Evolutionary conservation across 2,113 vertebrate genomes (phyloP), one percentile per base, ranked within the genome.

Genomic region (Ameiurus melas): DNA sequence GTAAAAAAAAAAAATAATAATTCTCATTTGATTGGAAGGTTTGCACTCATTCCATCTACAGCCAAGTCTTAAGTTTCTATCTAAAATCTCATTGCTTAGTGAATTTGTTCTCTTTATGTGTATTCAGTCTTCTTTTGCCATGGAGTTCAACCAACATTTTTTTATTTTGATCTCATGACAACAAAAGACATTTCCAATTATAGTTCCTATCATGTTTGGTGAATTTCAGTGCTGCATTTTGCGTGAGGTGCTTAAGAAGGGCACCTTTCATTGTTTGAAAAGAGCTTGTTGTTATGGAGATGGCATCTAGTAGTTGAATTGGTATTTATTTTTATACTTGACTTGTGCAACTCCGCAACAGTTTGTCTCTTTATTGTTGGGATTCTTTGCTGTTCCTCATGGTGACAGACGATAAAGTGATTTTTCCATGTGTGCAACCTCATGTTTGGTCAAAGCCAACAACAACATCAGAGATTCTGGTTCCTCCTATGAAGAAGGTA

Each of bases 271-370:
- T 7, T 55, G 36, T 8, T 43, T 73, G 19, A 19, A 39, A 73
- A 73, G 70, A 75, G 77, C 75, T 78, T 79, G 77, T 53, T 79
- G 77, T 79, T 79, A 79, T 53, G 77, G 47, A 79, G 47, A 79
- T 79, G 77, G 25, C 47, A 55, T 55, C 77, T 55, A 30, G 47
- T 51, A 78, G 43, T n/a, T 78, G 43, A 78, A 47, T 78, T n/a
- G 4, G 12, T 78, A 51, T 78, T 78, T 78, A 78, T 78, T 78
- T 78, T 78, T 78, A n/a, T 78, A 51, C 75, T 25, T 78, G 75
- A 27, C 57, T 39, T 83, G 81, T 62, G 57, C 4, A 27, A 33
- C 81, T 64, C 43, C 43, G 25, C 80, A 82, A 25, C n/a, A 62
- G 55, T 25, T 58, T 62, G 10, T 19, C 47, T 79, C 43, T 77